A percentile compares a stretch with the other conserved stretches of the same genome.
Conservation (phyloP, 2,113 vertebrate genomes). For the Poeciliopsis retropinna region DNA sequence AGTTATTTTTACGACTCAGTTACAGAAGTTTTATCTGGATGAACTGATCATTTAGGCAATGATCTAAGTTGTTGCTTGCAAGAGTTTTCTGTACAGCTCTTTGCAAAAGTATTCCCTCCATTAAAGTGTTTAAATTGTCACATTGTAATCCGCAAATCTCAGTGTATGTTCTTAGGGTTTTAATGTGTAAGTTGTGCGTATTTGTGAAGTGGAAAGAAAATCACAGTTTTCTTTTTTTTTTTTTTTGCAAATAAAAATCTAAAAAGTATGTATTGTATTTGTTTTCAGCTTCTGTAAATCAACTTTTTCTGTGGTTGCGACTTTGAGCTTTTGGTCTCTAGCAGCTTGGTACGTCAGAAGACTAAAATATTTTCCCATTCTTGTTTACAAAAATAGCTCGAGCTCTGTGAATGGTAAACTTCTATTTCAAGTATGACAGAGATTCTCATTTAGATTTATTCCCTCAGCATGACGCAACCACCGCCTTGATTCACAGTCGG, state of each 20-base stretch:
- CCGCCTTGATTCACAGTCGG: no score
- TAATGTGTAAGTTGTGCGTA: not conserved
- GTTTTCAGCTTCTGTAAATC: not conserved
- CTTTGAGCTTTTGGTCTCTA: no score
- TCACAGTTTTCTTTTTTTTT: not conserved
- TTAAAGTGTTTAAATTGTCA: not conserved
- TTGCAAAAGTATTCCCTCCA: not conserved
- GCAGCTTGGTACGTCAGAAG: no score
- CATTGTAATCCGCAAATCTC: not conserved
- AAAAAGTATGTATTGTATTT: not conserved
- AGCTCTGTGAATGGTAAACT: no score
- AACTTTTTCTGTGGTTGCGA: no score
- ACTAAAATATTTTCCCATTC: no score
- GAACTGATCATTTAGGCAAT: constrained; percentile 3
- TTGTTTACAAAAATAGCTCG: not conserved
- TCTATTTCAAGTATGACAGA: no score
- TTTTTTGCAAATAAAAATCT: not conserved
- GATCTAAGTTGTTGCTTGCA: not conserved
- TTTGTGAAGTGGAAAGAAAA: not conserved
- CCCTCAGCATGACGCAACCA: no score
- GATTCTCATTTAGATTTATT: no score
- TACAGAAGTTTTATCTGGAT: constrained; percentile 1
- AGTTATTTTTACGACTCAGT: not conserved
- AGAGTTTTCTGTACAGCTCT: not conserved
- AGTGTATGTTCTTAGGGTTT: no score